These are phyloP conservation scores for Sinocyclocheilus rhinocerous DNA, from an alignment of 2,113 vertebrate genomes.

Conservation along the genomic window DNA sequence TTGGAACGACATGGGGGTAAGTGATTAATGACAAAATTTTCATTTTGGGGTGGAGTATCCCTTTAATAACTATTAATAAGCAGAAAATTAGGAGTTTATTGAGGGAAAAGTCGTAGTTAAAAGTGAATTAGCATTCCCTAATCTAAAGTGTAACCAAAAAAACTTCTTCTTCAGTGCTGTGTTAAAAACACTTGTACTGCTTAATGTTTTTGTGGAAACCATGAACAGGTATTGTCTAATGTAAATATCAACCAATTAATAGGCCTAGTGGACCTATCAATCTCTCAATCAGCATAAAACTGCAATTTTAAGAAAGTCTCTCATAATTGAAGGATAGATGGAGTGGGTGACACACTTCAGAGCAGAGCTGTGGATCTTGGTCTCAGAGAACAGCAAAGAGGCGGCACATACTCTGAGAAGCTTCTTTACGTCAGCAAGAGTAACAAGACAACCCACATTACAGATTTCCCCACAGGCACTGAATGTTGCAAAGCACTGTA, in stretches of 20 bases:
- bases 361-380: conserved; percentile 20
- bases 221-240: neutral
- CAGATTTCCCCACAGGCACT: conserved; percentile 39
- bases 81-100: too few relatives aligned
- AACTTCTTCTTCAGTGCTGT: too few relatives aligned
- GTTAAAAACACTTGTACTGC: too few relatives aligned
- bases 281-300: neutral
- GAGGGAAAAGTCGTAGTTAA: too few relatives aligned
- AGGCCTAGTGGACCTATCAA: neutral
- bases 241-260: neutral
- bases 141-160: too few relatives aligned
- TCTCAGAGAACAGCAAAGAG: conserved; percentile 35
- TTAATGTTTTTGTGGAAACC: neutral
- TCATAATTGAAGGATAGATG: neutral
- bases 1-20: too few relatives aligned
- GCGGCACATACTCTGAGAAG: conserved; percentile 42
- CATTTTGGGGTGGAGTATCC: too few relatives aligned
- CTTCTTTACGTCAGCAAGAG: conserved; percentile 49
- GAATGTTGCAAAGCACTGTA: conserved; percentile 28
- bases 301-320: neutral
- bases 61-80: too few relatives aligned
- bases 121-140: too few relatives aligned
- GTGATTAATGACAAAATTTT: too few relatives aligned
- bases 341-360: neutral
- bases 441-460: conserved; percentile 50